phyloP scores from a whole-genome alignment of 2,113 vertebrate species.

The Scomber scombrus region DNA sequence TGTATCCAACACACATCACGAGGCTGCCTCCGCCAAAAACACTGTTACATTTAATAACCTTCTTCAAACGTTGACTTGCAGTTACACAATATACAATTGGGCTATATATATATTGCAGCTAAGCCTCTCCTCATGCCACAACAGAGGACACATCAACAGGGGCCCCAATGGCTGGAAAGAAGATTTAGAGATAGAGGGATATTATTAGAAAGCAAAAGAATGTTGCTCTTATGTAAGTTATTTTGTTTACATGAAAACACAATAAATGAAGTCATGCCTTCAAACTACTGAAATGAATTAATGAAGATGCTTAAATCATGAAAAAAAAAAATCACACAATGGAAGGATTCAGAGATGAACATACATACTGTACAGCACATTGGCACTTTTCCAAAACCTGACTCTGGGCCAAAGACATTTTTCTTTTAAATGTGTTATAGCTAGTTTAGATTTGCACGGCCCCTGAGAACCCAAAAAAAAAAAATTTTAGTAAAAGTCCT shows the following conservation, averaged over 20 bases:
- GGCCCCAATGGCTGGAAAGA: slow-evolving; percentile 46
- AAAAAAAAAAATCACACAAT: not conserved
- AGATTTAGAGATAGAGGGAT: slow-evolving; percentile 69
- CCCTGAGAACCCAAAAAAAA: slow-evolving; percentile 23
- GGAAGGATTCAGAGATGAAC: not conserved
- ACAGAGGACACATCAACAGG: slow-evolving; percentile 40
- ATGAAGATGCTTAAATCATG: not conserved
- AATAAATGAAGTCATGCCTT: slow-evolving; percentile 22
- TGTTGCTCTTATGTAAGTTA: slow-evolving; percentile 54
- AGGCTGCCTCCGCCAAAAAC: slow-evolving; percentile 51
- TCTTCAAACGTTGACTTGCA: slow-evolving; percentile 43
- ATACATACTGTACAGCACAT: not conserved
- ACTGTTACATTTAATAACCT: slow-evolving; percentile 50
- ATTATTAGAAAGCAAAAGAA: slow-evolving; percentile 69
- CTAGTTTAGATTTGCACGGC: slow-evolving; percentile 15
- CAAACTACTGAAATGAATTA: slow-evolving; percentile 3
- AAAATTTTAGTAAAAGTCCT: not conserved
- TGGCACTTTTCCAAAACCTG: not conserved
- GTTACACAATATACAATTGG: slow-evolving; percentile 35
- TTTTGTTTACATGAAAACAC: slow-evolving; percentile 59
- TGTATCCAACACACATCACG: slow-evolving; percentile 75
- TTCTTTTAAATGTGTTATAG: not conserved
- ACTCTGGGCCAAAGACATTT: not conserved
- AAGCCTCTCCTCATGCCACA: slow-evolving; percentile 45
- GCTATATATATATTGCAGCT: slow-evolving; percentile 53